These are phyloP conservation scores for Natator depressus DNA, from an alignment of 2,113 vertebrate genomes.

Conservation along the genomic window DNA sequence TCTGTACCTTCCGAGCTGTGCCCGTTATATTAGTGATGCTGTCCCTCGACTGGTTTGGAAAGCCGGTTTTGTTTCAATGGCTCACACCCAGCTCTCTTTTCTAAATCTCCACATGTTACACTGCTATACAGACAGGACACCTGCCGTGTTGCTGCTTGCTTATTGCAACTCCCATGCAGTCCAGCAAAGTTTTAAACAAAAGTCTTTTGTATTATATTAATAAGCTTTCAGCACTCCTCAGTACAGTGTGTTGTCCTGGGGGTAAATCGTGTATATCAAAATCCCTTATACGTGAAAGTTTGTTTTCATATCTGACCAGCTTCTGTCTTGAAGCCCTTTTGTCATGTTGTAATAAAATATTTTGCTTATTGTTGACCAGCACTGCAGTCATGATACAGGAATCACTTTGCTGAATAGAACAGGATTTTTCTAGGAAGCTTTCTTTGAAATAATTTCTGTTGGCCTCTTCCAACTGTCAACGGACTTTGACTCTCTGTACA, in stretches of 20 bases:
- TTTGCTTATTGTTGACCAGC: constrained; percentile 83
- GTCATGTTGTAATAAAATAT: constrained; percentile 83
- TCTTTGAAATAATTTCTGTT: constrained; percentile 75
- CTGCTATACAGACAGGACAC: constrained; percentile 69
- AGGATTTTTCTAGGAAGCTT: constrained; percentile 74
- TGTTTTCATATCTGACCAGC: constrained; percentile 83
- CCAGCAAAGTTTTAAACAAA: constrained; percentile 81
- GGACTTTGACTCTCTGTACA: constrained; percentile 78
- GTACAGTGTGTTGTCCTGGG: constrained; percentile 75
- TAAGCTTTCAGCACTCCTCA: constrained; percentile 80
- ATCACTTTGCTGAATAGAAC: constrained; percentile 75
- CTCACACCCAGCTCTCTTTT: constrained; percentile 60
- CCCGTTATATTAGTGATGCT: neutral
- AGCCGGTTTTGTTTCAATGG: constrained; percentile 21
- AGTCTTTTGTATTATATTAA: constrained; percentile 85
- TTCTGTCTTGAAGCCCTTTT: constrained; percentile 78
- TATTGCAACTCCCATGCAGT: constrained; percentile 81
- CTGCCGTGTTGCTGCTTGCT: constrained; percentile 71
- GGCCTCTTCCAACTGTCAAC: constrained; percentile 75
- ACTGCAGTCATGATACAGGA: constrained; percentile 76
- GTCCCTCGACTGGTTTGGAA: constrained; percentile 1
- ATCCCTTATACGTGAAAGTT: constrained; percentile 80
- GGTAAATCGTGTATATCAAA: constrained; percentile 83
- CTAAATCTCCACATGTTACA: constrained; percentile 64
- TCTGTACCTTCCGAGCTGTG: neutral